phyloP scores from a whole-genome alignment of 2,888 invertebrate species.

The Chloromyia formosa region DNA sequence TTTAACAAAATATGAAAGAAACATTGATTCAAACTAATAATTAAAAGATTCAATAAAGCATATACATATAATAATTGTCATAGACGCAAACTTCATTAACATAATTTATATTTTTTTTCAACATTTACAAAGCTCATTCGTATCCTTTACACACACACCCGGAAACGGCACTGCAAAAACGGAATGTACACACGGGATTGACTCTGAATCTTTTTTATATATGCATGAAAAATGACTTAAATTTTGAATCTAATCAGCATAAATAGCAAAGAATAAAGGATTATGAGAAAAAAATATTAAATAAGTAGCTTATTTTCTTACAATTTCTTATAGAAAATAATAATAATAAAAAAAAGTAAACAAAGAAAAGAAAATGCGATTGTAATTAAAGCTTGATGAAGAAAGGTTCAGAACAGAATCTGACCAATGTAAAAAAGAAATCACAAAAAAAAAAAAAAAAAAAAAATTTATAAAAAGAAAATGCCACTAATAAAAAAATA shows the following conservation, averaged over 20 bases:
- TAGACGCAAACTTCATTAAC: too few relatives aligned
- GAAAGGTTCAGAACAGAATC: background rate
- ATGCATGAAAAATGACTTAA: constrained; percentile 5
- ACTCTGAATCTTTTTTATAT: constrained; percentile 34
- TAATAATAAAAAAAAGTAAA: background rate
- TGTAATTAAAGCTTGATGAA: background rate
- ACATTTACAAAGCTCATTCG: constrained; percentile 31
- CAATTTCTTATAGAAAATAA: constrained; percentile 6
- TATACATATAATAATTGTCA: constrained; percentile 19
- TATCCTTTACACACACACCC: background rate
- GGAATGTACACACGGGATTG: constrained; percentile 32
- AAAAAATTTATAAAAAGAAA: constrained; percentile 17
- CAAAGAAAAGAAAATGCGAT: background rate
- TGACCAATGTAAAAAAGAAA: constrained; percentile 6
- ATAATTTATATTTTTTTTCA: background rate
- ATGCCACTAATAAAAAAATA: background rate
- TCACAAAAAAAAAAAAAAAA: background rate
- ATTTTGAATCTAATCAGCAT: background rate
- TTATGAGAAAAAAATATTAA: constrained; percentile 3
- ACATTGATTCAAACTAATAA: background rate
- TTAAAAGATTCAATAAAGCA: too few relatives aligned
- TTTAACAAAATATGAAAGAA: constrained; percentile 14
- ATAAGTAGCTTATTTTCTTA: constrained; percentile 39
- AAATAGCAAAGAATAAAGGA: constrained; percentile 7
- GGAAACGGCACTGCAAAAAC: constrained; percentile 11